Percentiles rank a stretch among this genome's conserved stretches.
These are phyloP conservation scores for Lepeophtheirus nordmannii DNA, from an alignment of 2,888 invertebrate genomes.

Conservation along the genomic window DNA sequence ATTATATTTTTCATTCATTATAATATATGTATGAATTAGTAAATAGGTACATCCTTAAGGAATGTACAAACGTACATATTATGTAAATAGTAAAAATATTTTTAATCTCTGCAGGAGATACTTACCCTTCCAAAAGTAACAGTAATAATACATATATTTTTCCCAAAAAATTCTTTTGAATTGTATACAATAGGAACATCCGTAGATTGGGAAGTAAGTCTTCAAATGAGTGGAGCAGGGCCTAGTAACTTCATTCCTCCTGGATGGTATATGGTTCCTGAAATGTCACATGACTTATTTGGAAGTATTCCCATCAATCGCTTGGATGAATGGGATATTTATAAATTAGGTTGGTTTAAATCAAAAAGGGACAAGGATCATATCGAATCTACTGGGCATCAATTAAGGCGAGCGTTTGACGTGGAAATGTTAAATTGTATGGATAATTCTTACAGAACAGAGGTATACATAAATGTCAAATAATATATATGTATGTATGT, in stretches of 20 bases:
- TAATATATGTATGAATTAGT: too few species aligned
- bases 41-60: too few species aligned
- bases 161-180: too few species aligned
- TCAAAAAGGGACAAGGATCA: background rate
- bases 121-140: too few species aligned
- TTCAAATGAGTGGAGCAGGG: conserved; percentile 20
- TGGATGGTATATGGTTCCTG: conserved; percentile 21
- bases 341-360: conserved; percentile 24
- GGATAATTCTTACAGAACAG: background rate
- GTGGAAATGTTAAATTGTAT: conserved; percentile 5
- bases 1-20: too few species aligned
- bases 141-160: too few species aligned
- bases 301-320: conserved; percentile 20
- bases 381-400: background rate
- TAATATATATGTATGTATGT: too few species aligned
- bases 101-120: too few species aligned
- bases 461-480: too few species aligned
- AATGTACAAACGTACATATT: too few species aligned
- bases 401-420: background rate
- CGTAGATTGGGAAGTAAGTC: conserved; percentile 24
- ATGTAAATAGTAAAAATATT: too few species aligned
- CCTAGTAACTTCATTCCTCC: conserved; percentile 16
- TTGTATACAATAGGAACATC: conserved; percentile 9
- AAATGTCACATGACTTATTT: conserved; percentile 2
- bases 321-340: conserved; percentile 23